Percentiles rank a stretch among this genome's conserved stretches.
Evolutionary conservation across 2,113 vertebrate species (phyloP).

Genomic region (Nematolebias whitei): DNA sequence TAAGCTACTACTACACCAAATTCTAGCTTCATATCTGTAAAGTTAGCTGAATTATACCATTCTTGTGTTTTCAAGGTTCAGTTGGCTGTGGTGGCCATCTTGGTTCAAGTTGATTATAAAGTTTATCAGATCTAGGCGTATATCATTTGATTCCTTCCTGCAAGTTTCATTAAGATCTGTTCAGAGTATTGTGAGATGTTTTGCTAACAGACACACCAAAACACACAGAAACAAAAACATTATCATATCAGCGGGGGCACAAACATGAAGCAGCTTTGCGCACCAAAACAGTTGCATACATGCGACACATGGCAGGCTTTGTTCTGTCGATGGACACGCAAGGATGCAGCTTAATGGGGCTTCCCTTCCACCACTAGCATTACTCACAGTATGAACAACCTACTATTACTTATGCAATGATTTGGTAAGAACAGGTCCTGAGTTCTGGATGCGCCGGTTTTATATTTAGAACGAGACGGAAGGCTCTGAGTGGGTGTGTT

Average conservation of each 20-base stretch:
- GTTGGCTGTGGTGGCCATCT: too few species aligned
- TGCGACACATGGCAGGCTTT: constrained; percentile 31
- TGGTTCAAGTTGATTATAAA: too few species aligned
- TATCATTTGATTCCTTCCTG: too few species aligned
- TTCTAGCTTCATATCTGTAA: too few species aligned
- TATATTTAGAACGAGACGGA: constrained; percentile 37
- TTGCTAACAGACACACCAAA: too few species aligned
- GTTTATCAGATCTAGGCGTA: too few species aligned
- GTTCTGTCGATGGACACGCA: constrained; percentile 42
- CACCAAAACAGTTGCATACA: constrained; percentile 27
- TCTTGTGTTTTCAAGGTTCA: too few species aligned
- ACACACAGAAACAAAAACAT: neutral
- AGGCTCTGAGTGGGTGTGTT: constrained; percentile 32
- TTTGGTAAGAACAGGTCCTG: constrained; percentile 33
- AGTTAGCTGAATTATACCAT: too few species aligned
- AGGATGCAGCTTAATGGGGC: constrained; percentile 36
- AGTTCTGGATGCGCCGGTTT: constrained; percentile 24
- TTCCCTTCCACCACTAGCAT: constrained; percentile 34
- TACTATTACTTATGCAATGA: constrained; percentile 40
- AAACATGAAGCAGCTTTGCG: neutral
- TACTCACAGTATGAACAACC: constrained; percentile 48
- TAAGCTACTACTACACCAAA: too few species aligned
- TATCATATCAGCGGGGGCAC: constrained; percentile 1
- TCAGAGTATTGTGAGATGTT: too few species aligned
- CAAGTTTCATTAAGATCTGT: too few species aligned